These are phyloP conservation scores for Watsonalla cultraria DNA, from an alignment of 2,888 invertebrate genomes.

Conservation along the genomic window DNA sequence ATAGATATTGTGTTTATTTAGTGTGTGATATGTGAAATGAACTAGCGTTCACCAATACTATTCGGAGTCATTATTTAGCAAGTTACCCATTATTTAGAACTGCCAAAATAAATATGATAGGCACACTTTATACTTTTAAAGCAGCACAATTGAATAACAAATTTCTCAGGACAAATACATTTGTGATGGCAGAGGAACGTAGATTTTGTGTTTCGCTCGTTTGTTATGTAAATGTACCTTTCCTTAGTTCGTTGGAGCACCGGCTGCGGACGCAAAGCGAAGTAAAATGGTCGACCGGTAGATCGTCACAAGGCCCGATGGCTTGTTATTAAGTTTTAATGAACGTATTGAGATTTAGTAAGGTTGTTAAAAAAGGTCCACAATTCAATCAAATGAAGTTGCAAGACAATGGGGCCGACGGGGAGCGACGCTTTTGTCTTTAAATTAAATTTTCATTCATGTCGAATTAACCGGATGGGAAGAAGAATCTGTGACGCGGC, in stretches of 20 bases:
- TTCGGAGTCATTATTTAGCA: too few species aligned
- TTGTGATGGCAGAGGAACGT: constrained; percentile 35
- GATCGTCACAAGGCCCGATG: constrained; percentile 18
- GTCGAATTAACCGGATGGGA: not conserved
- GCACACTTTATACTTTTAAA: constrained; percentile 13
- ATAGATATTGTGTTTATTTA: too few species aligned
- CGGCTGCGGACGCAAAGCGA: constrained; percentile 34
- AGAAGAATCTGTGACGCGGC: not conserved
- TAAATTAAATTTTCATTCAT: not conserved
- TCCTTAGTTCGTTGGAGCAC: constrained; percentile 45
- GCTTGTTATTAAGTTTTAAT: constrained; percentile 38
- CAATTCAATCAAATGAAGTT: not conserved
- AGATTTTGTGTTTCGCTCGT: constrained; percentile 51
- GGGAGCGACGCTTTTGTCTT: not conserved
- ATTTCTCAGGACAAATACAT: constrained; percentile 37
- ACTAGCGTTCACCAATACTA: too few species aligned
- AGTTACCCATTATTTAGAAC: too few species aligned
- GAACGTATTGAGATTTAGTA: constrained; percentile 25
- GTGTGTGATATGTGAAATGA: too few species aligned
- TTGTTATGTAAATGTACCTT: constrained; percentile 63
- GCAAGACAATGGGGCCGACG: not conserved
- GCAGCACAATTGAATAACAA: constrained; percentile 31
- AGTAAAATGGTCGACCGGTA: constrained; percentile 32
- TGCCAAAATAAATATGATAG: not conserved
- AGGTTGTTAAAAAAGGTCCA: constrained; percentile 11